Evolutionary conservation across 2,888 invertebrate genomes (phyloP), one percentile per base, ranked within the genome.

Genomic region (Stenoptilia bipunctidactyla): DNA sequence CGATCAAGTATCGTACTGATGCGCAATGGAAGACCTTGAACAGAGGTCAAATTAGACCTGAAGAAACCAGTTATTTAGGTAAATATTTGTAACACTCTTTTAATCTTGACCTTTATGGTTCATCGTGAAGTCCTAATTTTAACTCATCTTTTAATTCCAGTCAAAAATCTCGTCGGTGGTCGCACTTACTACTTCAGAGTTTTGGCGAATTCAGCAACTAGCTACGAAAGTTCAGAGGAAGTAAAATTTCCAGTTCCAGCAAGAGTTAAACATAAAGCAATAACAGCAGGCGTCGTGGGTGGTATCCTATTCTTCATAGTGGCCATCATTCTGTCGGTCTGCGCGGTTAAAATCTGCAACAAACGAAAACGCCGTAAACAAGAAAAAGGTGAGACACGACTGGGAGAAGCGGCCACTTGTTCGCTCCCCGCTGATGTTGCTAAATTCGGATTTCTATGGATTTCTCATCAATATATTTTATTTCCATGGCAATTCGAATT

Each of bases 301-400:
- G 97, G 97, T 53, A 92, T 98, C 64, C 89, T 97, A 69, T 97
- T 98, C 89, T 96, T 97, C 88, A 93, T 97, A 68, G 96, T 97
- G 65, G 96, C 97, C 76, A 96, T 97, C 82, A 95, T 97, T 68
- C 90, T 98, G 64, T 96, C 97, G 60, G 93, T 97, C 67, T 96
- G 97, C 87, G 96, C 96, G 61, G 96, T 97, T 67, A 96, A 97
- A 88, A 96, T 97, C 80, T 96, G 96, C 89, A 97, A 97, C 87
- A 96, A 96, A 85, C 88, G 96, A 69, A 96, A 96, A 85, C 90
- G 96, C 64, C 92, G 96, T 87, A 96, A 96, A 90, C 96, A 96
- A 85, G 96, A 96, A 86, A 96, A 97, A 94, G 97, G 97, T 97
- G 88, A 86, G 86, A 40, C 8, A n/a, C 36, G 36, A 39, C 41